These are phyloP conservation scores for Mellivora capensis DNA, from an alignment of 2,113 vertebrate genomes.

Conservation along the genomic window DNA sequence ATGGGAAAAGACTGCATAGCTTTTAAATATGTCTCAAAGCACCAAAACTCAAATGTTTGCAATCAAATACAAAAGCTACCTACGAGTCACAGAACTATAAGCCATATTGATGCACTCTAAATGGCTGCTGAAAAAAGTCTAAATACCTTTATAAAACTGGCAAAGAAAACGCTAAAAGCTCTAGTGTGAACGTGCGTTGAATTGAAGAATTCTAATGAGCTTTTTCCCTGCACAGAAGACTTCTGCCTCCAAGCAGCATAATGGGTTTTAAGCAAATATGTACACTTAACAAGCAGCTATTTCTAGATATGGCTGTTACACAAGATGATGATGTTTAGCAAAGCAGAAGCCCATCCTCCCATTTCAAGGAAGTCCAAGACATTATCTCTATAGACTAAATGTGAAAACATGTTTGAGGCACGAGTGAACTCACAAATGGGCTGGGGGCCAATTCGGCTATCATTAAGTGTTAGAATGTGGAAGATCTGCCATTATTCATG, in stretches of 20 bases:
- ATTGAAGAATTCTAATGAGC: background rate
- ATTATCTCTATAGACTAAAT: background rate
- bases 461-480: slow-evolving; percentile 39
- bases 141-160: background rate
- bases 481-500: background rate
- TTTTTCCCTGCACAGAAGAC: background rate
- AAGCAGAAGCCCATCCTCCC: background rate
- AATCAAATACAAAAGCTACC: background rate
- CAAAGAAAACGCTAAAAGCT: background rate
- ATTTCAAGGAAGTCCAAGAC: background rate
- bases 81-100: background rate
- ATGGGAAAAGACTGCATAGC: background rate
- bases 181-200: background rate
- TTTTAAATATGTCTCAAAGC: background rate
- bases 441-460: background rate
- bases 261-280: background rate
- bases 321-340: background rate
- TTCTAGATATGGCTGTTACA: background rate
- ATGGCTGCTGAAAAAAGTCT: background rate
- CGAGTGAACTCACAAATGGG: background rate
- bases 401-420: background rate
- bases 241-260: background rate
- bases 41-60: background rate
- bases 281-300: background rate
- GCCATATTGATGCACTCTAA: background rate